Base-by-base conservation (phyloP, 2,797 vertebrate species). In the Ptychadena robeensis region DNA sequence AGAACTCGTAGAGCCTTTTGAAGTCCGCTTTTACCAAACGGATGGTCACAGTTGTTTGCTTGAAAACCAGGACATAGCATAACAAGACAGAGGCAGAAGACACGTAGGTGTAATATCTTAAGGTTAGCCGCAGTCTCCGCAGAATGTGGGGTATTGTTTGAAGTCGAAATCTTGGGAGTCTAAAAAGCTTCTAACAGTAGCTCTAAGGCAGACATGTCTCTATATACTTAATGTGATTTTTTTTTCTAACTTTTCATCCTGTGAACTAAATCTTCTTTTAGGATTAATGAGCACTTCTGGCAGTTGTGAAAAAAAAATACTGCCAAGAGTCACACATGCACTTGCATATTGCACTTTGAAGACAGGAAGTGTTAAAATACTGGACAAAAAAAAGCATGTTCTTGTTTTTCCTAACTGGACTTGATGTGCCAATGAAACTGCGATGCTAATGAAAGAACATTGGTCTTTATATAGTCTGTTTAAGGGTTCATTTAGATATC, bases 241-340 rank as follows among this genome's bases (percentile, higher is more conserved):
- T 48, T 68, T 78, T 82, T 78, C 28, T 57, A n/a, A 65, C 38
- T 77, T 32, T 77, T 65, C 64, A 76, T 82, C 67, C 74, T 77
- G 57, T 71, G 67, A 82, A 71, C 81, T 71, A 82, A 82, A 82
- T 82, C 67, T 69, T 82, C 66, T 82, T 77, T 77, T 70, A 68
- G 65, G 81, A 76, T 82, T 82, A 82, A 61, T 69, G 73, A 82
- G 74, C 64, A 77, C 73, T 82, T 40, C 66, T 82, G 81, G 73
- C 81, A 82, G 72, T 64, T 53, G 40, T 63, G 11, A 73, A 82
- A 61, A 82, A 61, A 73, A 73, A 75, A 69, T 12, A 73, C 70
- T 73, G 79, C 71, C 79, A 81, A 73, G 32, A 81, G 38, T 35
- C 48, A 81, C 57, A 73, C 35, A 73, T 57, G 40, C 37, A 66